A percentile compares a stretch with the other conserved stretches of the same genome.
These are phyloP conservation scores for Junco hyemalis DNA, from an alignment of 2,113 vertebrate species.

Conservation along the genomic window DNA sequence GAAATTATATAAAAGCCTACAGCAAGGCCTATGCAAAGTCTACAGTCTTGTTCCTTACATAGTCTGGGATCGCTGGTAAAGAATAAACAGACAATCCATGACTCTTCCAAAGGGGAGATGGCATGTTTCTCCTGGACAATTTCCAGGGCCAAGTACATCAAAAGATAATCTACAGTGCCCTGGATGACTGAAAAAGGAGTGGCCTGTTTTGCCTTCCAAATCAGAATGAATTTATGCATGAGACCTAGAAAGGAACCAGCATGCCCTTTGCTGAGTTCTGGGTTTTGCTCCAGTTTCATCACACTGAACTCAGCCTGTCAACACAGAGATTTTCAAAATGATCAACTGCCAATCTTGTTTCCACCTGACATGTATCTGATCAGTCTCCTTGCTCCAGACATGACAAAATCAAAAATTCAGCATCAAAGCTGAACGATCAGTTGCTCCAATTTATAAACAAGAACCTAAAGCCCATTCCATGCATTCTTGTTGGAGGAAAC, in stretches of 20 bases:
- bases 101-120: neutral
- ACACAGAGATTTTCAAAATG: neutral
- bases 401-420: neutral
- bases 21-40: neutral
- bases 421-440: neutral
- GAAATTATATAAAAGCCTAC: neutral
- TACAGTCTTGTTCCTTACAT: neutral
- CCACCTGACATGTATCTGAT: neutral
- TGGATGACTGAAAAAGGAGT: neutral
- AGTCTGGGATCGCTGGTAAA: neutral
- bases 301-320: neutral
- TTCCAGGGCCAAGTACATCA: neutral
- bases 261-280: neutral
- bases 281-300: neutral
- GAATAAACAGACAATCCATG: neutral
- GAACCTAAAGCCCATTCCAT: neutral
- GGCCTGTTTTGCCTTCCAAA: constrained; percentile 22
- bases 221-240: neutral
- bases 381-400: neutral
- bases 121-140: neutral
- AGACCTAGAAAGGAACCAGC: neutral
- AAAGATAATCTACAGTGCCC: neutral
- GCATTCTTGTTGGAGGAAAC: neutral
- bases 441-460: neutral
- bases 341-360: neutral